Conservation (phyloP, 2,888 invertebrate genomes). For the Drosophila meridionalis region DNA sequence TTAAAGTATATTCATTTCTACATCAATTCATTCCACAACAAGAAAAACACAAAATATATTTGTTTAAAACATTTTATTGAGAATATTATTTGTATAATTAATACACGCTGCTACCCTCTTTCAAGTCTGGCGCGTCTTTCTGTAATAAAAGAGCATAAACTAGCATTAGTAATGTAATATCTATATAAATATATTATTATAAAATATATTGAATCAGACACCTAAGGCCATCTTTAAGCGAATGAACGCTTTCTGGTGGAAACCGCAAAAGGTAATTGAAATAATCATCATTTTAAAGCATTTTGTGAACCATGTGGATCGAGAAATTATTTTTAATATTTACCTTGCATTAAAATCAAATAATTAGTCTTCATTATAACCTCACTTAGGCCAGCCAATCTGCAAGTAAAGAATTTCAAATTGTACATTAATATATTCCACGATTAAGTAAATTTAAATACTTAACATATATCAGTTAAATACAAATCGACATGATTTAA, state of each 20-base stretch:
- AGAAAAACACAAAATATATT: neutral
- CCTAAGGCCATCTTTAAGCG: conserved; percentile 83
- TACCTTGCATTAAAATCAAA: conserved; percentile 26
- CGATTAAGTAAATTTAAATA: neutral
- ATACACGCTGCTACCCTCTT: neutral
- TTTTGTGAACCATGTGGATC: conserved; percentile 33
- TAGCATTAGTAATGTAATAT: neutral
- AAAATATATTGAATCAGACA: conserved; percentile 78
- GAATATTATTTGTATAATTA: neutral
- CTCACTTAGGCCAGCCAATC: conserved; percentile 16
- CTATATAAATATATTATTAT: neutral
- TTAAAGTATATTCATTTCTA: neutral
- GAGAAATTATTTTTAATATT: neutral
- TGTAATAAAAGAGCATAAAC: conserved; percentile 14
- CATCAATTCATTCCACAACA: neutral
- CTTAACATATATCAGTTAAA: conserved; percentile 22
- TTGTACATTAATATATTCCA: neutral
- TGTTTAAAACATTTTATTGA: conserved; percentile 3
- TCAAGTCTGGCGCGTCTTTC: neutral
- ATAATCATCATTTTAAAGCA: conserved; percentile 79
- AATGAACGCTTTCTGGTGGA: conserved; percentile 84
- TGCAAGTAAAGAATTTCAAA: conserved; percentile 12
- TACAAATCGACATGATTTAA: conserved; percentile 33
- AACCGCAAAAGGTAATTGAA: conserved; percentile 85
- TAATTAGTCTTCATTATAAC: conserved; percentile 26